phyloP scores from a whole-genome alignment of 1,140 invertebrate species.

The Bombyx mandarina region DNA sequence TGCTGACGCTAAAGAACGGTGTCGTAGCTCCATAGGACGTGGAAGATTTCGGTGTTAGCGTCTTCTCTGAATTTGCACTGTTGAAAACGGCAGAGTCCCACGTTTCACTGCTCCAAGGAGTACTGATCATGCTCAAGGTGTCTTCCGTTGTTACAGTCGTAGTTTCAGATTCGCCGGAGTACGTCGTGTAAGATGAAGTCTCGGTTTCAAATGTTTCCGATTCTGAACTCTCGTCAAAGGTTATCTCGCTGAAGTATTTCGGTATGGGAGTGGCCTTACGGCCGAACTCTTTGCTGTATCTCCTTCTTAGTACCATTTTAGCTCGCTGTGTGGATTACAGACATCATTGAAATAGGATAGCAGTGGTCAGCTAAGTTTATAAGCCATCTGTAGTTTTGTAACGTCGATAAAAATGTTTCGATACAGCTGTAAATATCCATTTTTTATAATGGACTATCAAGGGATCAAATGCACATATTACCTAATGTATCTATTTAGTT shows the following conservation, averaged over 20 bases:
- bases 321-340: slow-evolving; percentile 44
- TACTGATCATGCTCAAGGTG: slow-evolving; percentile 38
- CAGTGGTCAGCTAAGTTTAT: slow-evolving; percentile 38
- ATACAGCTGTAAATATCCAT: slow-evolving; percentile 44
- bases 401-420: slow-evolving; percentile 27
- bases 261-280: not conserved
- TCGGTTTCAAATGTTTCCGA: not conserved
- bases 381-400: slow-evolving; percentile 49
- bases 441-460: not conserved
- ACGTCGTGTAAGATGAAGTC: not conserved
- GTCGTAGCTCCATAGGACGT: slow-evolving; percentile 16
- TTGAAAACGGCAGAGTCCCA: slow-evolving; percentile 8
- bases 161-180: not conserved
- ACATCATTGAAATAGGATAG: slow-evolving; percentile 49
- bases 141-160: slow-evolving; percentile 15
- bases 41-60: slow-evolving; percentile 4
- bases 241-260: not conserved
- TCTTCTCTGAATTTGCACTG: not conserved
- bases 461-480: too few species aligned
- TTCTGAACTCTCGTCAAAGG: not conserved
- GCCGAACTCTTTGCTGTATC: not conserved
- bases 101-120: slow-evolving; percentile 40
- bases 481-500: too few species aligned
- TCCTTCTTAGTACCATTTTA: slow-evolving; percentile 2
- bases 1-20: slow-evolving; percentile 6